These are phyloP conservation scores for Drosophila littoralis DNA, from an alignment of 1,140 invertebrate species.

Conservation along the genomic window DNA sequence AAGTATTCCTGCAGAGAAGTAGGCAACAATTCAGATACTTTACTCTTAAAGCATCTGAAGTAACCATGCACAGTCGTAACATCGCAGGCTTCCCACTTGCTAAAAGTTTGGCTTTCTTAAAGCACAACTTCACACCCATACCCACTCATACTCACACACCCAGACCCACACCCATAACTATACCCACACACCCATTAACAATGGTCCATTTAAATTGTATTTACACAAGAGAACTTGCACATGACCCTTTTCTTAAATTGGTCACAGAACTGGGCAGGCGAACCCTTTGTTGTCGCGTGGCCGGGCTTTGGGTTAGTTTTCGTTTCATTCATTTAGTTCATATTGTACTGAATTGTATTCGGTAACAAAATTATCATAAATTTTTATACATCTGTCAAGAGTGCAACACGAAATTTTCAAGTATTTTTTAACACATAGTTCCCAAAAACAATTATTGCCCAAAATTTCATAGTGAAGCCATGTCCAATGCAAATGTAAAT, in stretches of 20 bases:
- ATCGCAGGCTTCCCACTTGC: not conserved
- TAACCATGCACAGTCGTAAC: not conserved
- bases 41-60: too few species aligned
- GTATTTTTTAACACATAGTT: not conserved
- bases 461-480: not conserved
- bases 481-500: conserved; percentile 1
- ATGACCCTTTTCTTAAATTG: not conserved
- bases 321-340: not conserved
- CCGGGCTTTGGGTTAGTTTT: not conserved
- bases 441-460: not conserved
- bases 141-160: not conserved
- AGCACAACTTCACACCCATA: not conserved
- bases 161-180: not conserved
- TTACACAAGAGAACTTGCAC: not conserved
- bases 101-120: not conserved
- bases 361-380: not conserved
- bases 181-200: not conserved
- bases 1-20: too few species aligned
- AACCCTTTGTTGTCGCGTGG: not conserved
- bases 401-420: conserved; percentile 5
- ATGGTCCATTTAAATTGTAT: not conserved
- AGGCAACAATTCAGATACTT: too few species aligned
- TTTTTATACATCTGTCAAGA: not conserved
- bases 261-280: conserved; percentile 2
- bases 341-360: not conserved